Evolutionary conservation across 2,888 invertebrate genomes (phyloP).

Genomic region (Epistrophella euchroma): DNA sequence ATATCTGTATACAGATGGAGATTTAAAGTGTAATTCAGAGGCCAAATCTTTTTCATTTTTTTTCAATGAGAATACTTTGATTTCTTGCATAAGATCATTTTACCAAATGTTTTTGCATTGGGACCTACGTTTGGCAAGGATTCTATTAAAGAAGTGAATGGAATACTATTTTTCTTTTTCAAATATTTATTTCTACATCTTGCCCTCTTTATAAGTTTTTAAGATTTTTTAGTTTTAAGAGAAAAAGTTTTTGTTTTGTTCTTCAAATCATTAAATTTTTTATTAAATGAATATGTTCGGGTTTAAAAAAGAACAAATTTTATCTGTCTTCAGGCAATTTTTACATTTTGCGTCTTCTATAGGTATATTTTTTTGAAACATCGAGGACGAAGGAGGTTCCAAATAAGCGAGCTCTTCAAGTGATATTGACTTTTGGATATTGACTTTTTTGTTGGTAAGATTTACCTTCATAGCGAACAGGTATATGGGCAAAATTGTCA

Average conservation of each 20-base stretch:
- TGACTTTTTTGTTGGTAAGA: not conserved
- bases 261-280: too few relatives aligned
- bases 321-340: not conserved
- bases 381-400: not conserved
- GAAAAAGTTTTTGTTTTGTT: not conserved
- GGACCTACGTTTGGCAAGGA: not conserved
- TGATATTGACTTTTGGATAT: not conserved
- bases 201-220: not conserved
- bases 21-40: not conserved
- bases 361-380: not conserved
- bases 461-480: not conserved
- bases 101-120: not conserved
- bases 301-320: too few relatives aligned
- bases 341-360: not conserved
- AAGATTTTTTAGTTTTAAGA: not conserved
- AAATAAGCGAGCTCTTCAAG: not conserved
- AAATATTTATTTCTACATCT: not conserved
- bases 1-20: not conserved
- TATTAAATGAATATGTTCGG: too few relatives aligned
- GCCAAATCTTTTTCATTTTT: not conserved
- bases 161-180: not conserved
- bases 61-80: not conserved
- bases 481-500: not conserved
- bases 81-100: slow-evolving; percentile 1
- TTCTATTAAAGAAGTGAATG: not conserved